Conservation (phyloP, 2,888 invertebrate genomes). For the Watsonalla cultraria region DNA sequence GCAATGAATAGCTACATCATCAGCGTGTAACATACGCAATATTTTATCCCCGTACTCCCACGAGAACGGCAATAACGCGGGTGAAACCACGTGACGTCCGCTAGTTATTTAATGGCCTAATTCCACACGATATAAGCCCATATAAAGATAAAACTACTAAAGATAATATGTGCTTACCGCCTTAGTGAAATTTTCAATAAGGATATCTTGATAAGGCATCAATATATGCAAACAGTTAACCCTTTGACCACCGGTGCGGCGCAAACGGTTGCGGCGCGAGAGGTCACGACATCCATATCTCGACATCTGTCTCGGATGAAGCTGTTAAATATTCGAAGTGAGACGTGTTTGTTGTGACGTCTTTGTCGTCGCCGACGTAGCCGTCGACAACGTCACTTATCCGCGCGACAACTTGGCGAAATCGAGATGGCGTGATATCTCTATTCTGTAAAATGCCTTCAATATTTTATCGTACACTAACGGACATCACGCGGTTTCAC, state of each 20-base stretch:
- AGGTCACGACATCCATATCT: slow-evolving; percentile 23
- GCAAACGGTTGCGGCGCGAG: slow-evolving; percentile 7
- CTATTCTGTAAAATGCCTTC: too few species aligned
- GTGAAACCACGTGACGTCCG: too few species aligned
- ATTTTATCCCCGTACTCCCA: too few species aligned
- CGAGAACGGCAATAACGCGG: too few species aligned
- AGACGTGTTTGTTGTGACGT: slow-evolving; percentile 17
- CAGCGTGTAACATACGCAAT: too few species aligned
- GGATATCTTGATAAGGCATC: neutral
- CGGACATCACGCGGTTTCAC: too few species aligned
- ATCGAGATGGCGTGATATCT: slow-evolving; percentile 11
- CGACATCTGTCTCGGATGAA: slow-evolving; percentile 42
- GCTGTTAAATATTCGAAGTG: slow-evolving; percentile 46
- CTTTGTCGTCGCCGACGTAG: slow-evolving; percentile 32
- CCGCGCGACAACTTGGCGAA: slow-evolving; percentile 27
- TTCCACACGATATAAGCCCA: too few species aligned
- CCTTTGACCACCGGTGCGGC: slow-evolving; percentile 8
- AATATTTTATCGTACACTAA: neutral
- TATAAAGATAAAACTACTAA: too few species aligned
- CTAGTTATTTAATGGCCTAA: too few species aligned
- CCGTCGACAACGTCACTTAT: slow-evolving; percentile 21
- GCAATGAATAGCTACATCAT: too few species aligned
- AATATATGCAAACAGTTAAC: neutral
- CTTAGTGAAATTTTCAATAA: neutral
- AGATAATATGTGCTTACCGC: too few species aligned